These are phyloP conservation scores for Cercopithecus mona DNA, from an alignment of 2,113 vertebrate genomes.

Conservation along the genomic window DNA sequence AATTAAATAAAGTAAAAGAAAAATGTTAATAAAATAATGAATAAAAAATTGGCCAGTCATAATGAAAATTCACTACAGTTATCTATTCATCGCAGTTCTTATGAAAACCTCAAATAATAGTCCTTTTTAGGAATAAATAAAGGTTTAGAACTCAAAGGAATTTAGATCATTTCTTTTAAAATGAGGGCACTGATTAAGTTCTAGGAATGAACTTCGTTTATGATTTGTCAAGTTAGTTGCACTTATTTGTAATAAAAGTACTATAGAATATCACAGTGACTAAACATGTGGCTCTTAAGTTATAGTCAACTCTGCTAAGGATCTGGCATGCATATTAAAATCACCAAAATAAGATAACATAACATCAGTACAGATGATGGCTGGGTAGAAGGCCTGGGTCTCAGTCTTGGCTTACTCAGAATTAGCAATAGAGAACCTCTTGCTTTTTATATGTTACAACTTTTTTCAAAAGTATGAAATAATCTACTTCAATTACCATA, in stretches of 20 bases:
- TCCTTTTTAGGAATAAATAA: conserved; percentile 31
- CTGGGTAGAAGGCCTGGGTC: not conserved
- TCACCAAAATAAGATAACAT: not conserved
- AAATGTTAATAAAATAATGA: not conserved
- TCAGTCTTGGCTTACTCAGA: not conserved
- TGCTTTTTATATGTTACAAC: not conserved
- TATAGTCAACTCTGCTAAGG: not conserved
- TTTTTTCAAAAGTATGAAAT: conserved; percentile 41
- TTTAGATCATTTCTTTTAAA: conserved; percentile 28
- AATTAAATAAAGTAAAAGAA: conserved; percentile 3
- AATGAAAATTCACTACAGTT: conserved; percentile 9
- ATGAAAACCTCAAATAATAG: not conserved
- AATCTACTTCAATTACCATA: conserved; percentile 2
- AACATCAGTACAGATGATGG: not conserved
- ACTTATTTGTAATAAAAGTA: conserved; percentile 10
- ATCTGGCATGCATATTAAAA: not conserved
- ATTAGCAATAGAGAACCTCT: not conserved
- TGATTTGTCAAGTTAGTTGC: not conserved
- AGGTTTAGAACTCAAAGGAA: conserved; percentile 23
- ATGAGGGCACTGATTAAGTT: conserved; percentile 22
- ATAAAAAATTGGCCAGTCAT: not conserved
- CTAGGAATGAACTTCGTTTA: not conserved
- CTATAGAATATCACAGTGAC: not conserved
- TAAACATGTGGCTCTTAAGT: conserved; percentile 30
- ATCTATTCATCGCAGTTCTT: not conserved